Evolutionary conservation across 1,140 invertebrate species (phyloP).

Genomic region (Diachasma alloeum): DNA sequence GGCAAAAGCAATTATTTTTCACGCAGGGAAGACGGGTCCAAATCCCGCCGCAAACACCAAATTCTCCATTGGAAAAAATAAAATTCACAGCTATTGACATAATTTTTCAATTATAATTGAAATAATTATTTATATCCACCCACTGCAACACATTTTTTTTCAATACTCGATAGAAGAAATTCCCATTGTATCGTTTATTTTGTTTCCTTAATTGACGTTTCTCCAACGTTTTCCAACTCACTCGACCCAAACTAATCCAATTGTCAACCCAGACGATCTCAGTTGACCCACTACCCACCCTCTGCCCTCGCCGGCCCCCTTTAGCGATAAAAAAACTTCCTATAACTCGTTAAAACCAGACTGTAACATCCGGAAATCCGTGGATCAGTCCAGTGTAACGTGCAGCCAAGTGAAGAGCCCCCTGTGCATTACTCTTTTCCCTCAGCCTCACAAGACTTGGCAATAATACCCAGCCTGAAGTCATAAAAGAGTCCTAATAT

Average conservation of each 20-base stretch:
- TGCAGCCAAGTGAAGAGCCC: constrained; percentile 11
- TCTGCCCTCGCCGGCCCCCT: background rate
- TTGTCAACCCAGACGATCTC: background rate
- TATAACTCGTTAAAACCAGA: background rate
- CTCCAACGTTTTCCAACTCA: too few relatives aligned
- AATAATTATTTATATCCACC: too few relatives aligned
- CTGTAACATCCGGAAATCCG: constrained; percentile 12
- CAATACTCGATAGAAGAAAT: too few relatives aligned
- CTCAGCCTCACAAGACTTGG: background rate
- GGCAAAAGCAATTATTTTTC: too few relatives aligned
- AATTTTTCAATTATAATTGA: too few relatives aligned
- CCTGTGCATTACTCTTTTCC: background rate
- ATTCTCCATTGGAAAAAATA: too few relatives aligned
- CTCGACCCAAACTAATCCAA: background rate
- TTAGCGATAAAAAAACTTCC: background rate
- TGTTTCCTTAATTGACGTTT: too few relatives aligned
- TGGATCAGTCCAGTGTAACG: constrained; percentile 8
- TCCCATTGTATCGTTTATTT: too few relatives aligned
- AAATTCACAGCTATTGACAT: too few relatives aligned
- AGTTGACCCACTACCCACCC: background rate
- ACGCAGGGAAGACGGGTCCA: too few relatives aligned
- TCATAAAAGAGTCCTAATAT: background rate
- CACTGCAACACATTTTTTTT: too few relatives aligned
- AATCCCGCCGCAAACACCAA: too few relatives aligned
- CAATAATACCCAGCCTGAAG: background rate